Conservation (phyloP, 2,113 vertebrate genomes). For the Calyptommatus sinebrachiatus region DNA sequence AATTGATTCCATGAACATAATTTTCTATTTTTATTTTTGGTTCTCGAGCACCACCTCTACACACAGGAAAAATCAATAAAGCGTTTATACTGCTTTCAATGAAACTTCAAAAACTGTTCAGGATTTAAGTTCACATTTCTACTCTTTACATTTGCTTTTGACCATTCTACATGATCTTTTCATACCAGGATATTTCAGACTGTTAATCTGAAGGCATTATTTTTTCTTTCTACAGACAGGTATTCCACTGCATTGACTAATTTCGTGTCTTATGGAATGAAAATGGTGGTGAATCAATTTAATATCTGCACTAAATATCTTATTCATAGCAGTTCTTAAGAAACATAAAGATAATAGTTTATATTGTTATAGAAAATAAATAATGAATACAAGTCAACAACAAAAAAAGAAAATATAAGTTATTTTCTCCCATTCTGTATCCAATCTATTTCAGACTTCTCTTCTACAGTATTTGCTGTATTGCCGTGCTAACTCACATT, state of each 20-base stretch:
- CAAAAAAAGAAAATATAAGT: too few relatives aligned
- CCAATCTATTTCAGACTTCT: neutral
- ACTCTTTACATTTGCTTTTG: too few relatives aligned
- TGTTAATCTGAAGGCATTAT: neutral
- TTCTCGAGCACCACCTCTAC: too few relatives aligned
- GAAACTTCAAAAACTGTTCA: neutral
- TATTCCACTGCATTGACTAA: neutral
- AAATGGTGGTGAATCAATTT: neutral
- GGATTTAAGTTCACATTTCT: neutral
- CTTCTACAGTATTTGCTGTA: neutral
- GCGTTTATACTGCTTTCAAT: too few relatives aligned
- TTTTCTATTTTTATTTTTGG: too few relatives aligned
- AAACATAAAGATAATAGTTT: neutral
- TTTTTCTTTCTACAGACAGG: neutral
- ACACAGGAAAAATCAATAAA: too few relatives aligned
- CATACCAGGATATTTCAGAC: neutral
- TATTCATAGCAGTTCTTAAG: neutral
- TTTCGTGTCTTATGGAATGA: neutral
- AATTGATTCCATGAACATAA: too few relatives aligned
- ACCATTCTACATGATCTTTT: neutral
- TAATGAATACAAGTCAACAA: neutral
- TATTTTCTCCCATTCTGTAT: neutral
- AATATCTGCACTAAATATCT: neutral
- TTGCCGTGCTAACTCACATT: neutral
- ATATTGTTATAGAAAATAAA: neutral